Conservation (phyloP, 2,113 vertebrate species). For the Varanus komodoensis region DNA sequence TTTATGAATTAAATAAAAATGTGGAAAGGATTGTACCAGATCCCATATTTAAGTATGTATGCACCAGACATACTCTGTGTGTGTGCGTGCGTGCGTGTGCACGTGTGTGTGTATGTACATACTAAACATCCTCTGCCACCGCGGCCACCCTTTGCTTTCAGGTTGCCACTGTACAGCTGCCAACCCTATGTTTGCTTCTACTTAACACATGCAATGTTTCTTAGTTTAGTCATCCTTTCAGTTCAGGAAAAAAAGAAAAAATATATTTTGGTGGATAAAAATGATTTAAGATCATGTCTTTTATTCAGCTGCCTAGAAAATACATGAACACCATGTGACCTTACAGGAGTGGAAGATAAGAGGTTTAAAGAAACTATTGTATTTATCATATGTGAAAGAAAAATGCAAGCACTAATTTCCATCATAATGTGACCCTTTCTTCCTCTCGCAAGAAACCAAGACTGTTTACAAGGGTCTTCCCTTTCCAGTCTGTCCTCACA, state of each 20-base stretch:
- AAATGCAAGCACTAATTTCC: not conserved
- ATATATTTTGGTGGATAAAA: not conserved
- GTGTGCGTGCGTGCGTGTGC: too few species aligned
- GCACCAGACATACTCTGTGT: not conserved
- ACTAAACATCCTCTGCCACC: too few species aligned
- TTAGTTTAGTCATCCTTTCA: not conserved
- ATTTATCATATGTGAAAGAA: constrained; percentile 1
- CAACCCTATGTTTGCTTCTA: not conserved
- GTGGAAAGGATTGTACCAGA: not conserved
- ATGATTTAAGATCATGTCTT: not conserved
- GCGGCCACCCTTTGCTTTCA: too few species aligned
- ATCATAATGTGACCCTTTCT: not conserved
- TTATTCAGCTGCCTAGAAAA: not conserved
- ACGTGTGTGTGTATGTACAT: not conserved
- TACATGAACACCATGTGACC: not conserved
- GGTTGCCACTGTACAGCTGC: not conserved
- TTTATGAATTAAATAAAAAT: not conserved
- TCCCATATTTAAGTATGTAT: not conserved
- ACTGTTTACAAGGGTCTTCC: too few species aligned
- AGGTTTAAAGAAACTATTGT: not conserved
- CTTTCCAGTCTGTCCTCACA: too few species aligned
- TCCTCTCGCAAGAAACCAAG: too few species aligned
- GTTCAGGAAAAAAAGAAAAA: not conserved
- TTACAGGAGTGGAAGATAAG: constrained; percentile 1
- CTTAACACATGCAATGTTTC: not conserved